Conservation (phyloP, 2,113 vertebrate species). For the Zosterops lateralis region DNA sequence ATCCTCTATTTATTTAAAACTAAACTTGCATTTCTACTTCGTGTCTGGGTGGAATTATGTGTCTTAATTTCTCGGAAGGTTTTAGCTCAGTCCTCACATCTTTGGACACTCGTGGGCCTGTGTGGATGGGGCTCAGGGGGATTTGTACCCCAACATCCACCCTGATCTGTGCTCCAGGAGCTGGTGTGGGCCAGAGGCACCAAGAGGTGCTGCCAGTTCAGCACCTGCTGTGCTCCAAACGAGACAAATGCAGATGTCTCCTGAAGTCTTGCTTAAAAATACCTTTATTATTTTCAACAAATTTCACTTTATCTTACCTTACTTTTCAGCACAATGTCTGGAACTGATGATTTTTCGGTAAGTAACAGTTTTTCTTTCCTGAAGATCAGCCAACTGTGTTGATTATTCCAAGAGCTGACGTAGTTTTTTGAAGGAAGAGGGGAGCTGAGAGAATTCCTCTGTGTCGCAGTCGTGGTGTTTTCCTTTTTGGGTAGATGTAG, state of each 20-base stretch:
- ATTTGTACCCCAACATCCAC: background rate
- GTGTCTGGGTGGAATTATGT: background rate
- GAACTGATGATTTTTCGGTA: slow-evolving; percentile 74
- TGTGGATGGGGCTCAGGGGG: background rate
- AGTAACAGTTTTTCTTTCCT: slow-evolving; percentile 58
- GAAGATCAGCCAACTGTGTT: background rate
- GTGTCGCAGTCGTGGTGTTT: background rate
- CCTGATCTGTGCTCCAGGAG: background rate
- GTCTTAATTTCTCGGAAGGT: background rate
- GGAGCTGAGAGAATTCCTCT: background rate
- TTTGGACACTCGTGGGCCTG: background rate
- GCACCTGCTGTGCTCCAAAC: background rate
- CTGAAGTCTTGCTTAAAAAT: background rate
- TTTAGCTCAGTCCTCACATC: background rate
- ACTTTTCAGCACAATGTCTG: slow-evolving; percentile 71
- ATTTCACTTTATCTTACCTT: slow-evolving; percentile 62
- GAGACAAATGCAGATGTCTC: background rate
- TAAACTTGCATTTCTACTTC: background rate
- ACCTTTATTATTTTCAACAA: slow-evolving; percentile 34
- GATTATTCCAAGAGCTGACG: background rate
- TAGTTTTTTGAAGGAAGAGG: background rate
- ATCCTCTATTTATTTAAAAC: background rate
- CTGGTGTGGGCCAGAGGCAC: background rate
- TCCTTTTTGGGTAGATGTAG: background rate
- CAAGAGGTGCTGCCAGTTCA: background rate